A percentile compares a stretch with the other conserved stretches of the same genome.
Evolutionary conservation across 2,113 vertebrate genomes (phyloP).

Genomic region (Mus spicilegus): DNA sequence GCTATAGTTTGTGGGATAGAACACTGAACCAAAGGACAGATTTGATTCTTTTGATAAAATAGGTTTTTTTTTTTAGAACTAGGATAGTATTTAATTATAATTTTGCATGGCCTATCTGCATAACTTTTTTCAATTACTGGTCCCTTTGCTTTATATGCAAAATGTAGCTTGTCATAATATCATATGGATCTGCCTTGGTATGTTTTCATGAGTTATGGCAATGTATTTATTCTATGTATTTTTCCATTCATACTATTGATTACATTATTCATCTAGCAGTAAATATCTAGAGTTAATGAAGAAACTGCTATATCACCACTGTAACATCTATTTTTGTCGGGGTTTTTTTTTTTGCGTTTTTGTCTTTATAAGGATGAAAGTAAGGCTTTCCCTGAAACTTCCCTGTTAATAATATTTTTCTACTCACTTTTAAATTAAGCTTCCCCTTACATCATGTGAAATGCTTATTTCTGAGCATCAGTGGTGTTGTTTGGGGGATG

Average conservation of each 20-base stretch:
- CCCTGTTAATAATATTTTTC: background rate
- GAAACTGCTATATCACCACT: background rate
- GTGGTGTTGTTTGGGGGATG: background rate
- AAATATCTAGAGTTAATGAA: slow-evolving; percentile 11
- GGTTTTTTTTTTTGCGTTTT: background rate
- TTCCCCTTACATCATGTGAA: background rate
- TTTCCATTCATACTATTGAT: background rate
- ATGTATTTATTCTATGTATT: background rate
- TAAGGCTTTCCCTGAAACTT: background rate
- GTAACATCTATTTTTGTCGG: background rate
- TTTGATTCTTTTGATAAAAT: background rate
- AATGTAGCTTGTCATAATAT: background rate
- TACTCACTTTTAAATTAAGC: background rate
- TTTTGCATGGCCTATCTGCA: background rate
- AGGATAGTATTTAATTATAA: background rate
- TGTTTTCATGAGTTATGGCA: background rate
- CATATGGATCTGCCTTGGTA: background rate
- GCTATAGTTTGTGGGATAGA: background rate
- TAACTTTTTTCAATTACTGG: background rate
- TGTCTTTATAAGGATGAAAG: background rate
- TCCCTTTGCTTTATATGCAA: background rate
- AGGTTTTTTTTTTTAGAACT: background rate
- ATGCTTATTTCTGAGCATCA: background rate
- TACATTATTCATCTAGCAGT: background rate
- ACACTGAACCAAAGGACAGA: background rate